These are phyloP conservation scores for Julus scandinavius DNA, from an alignment of 2,888 invertebrate species.

Conservation along the genomic window DNA sequence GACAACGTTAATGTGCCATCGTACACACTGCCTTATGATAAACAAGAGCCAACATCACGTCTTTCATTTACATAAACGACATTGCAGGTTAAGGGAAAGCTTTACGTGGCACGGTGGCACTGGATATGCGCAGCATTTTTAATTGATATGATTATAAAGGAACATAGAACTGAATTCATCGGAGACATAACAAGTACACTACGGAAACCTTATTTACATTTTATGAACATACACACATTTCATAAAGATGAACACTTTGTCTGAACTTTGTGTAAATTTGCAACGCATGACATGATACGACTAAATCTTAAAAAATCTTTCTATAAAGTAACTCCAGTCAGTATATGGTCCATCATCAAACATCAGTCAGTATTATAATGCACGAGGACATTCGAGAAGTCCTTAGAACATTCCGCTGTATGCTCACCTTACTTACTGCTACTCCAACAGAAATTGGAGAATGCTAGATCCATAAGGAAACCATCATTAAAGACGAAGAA, in stretches of 20 bases:
- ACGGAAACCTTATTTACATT: background rate
- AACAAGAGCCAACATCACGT: background rate
- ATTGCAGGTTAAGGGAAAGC: background rate
- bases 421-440: background rate
- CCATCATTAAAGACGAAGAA: background rate
- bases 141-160: background rate
- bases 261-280: too few species aligned
- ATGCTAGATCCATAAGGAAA: background rate
- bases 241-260: background rate
- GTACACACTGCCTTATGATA: background rate
- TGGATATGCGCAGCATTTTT: background rate
- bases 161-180: background rate
- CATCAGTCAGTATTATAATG: too few species aligned
- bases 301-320: too few species aligned
- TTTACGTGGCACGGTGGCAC: background rate
- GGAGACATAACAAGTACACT: background rate
- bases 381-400: too few species aligned
- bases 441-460: background rate
- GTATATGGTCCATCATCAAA: too few species aligned
- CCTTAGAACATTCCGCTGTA: background rate
- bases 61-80: background rate
- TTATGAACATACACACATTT: background rate
- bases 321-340: too few species aligned
- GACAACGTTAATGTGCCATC: background rate
- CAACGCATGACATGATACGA: too few species aligned